These are phyloP conservation scores for Druceiella hillmani DNA, from an alignment of 2,888 invertebrate genomes.

Conservation along the genomic window DNA sequence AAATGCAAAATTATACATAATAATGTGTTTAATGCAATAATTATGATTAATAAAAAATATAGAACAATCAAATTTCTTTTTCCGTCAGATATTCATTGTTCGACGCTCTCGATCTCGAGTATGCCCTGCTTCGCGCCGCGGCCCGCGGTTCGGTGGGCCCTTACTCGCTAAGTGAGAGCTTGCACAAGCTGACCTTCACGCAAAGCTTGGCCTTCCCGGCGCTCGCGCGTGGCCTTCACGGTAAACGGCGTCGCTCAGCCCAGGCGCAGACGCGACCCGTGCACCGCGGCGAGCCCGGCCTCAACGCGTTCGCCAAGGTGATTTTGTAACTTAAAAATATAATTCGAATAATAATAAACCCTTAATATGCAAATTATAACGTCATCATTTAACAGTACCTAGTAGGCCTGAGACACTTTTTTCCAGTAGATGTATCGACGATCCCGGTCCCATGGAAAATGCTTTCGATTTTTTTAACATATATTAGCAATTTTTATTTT, in stretches of 20 bases:
- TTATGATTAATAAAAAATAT: too few relatives aligned
- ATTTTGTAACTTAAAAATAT: too few relatives aligned
- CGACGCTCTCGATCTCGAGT: constrained; percentile 66
- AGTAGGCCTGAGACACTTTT: too few relatives aligned
- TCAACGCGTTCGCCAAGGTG: constrained; percentile 66
- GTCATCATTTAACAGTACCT: too few relatives aligned
- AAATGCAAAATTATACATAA: too few relatives aligned
- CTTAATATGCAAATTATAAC: too few relatives aligned
- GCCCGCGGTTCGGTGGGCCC: constrained; percentile 68
- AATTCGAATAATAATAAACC: too few relatives aligned
- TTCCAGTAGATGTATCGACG: too few relatives aligned
- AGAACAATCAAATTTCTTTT: constrained; percentile 18
- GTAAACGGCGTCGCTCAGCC: constrained; percentile 53
- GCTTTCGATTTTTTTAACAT: too few relatives aligned
- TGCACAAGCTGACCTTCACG: constrained; percentile 68
- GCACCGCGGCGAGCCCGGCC: constrained; percentile 53
- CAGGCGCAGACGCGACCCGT: constrained; percentile 35
- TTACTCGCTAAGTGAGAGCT: constrained; percentile 63
- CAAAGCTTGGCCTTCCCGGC: constrained; percentile 70
- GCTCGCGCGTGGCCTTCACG: constrained; percentile 60
- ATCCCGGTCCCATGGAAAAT: too few relatives aligned
- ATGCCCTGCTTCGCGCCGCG: constrained; percentile 61
- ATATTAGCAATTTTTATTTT: too few relatives aligned
- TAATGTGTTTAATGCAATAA: too few relatives aligned
- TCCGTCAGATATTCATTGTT: constrained; percentile 56